Conservation (phyloP, 2,888 invertebrate species). For the Trachelus tabidus region DNA sequence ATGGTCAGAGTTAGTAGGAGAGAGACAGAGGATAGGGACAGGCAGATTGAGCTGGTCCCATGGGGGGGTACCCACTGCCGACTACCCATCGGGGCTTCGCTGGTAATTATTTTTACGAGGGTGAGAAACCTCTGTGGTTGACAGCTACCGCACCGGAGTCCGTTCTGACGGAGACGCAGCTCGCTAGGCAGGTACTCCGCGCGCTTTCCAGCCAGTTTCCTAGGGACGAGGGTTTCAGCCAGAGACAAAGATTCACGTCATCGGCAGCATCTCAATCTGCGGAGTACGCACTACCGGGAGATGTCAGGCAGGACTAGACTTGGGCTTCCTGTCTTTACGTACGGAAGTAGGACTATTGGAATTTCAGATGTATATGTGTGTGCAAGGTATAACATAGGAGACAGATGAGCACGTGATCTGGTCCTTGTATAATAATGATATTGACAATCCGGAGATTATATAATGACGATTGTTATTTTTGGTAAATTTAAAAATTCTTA, state of each 20-base stretch:
- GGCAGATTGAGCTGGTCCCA: too few relatives aligned
- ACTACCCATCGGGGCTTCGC: background rate
- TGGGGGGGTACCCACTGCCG: too few relatives aligned
- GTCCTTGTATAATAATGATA: too few relatives aligned
- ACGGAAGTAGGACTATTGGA: too few relatives aligned
- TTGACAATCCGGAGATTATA: too few relatives aligned
- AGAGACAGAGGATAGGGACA: slow-evolving; percentile 3
- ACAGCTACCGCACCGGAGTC: slow-evolving; percentile 42
- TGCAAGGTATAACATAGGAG: too few relatives aligned
- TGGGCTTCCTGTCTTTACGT: too few relatives aligned
- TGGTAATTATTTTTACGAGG: slow-evolving; percentile 63
- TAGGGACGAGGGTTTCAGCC: background rate
- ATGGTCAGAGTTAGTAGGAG: background rate
- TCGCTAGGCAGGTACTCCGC: slow-evolving; percentile 2
- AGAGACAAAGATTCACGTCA: slow-evolving; percentile 60
- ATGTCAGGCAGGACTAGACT: too few relatives aligned
- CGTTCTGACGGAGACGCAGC: slow-evolving; percentile 27
- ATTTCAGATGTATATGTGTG: too few relatives aligned
- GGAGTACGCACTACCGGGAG: background rate
- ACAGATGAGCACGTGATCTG: too few relatives aligned
- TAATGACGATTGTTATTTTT: too few relatives aligned
- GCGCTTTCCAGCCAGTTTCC: background rate
- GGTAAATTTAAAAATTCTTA: too few relatives aligned
- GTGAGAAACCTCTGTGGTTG: slow-evolving; percentile 57
- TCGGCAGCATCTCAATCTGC: slow-evolving; percentile 51